Evolutionary conservation across 2,888 invertebrate species (phyloP), one percentile per base, ranked within the genome.

Genomic region (Cordilura impudica): DNA sequence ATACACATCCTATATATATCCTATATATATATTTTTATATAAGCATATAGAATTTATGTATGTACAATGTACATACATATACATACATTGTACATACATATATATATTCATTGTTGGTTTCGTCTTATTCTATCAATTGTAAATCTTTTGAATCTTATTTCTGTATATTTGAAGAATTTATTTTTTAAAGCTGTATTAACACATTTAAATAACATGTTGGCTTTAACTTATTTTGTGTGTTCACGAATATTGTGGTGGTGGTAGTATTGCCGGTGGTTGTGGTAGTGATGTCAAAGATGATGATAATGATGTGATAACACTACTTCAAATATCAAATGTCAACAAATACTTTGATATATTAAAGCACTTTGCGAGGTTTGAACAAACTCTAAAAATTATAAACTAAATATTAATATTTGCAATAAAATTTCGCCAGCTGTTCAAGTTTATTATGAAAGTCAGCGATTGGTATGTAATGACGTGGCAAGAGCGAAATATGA

Each of bases 301-400:
- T 51, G 61, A 31, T 63, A 35, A 71, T 54, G 53, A 54, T 63
- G 53, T 54, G 71, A 71, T 61, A 63, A 63, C 31, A 45, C 53
- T 45, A 71, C 54, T 54, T 23, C 21, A 54, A 54, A 54, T 53
- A 45, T 21, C 63, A 63, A 54, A 54, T 71, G 71, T 63, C 63
- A 71, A 63, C 71, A 71, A 71, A 61, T 71, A 45, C 47, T 54
- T 45, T 19, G 35, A n/a, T n/a, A 39, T 39, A 39, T 31, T 31
- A n/a, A n/a, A n/a, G n/a, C n/a, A n/a, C n/a, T n/a, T n/a, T n/a
- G n/a, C n/a, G n/a, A n/a, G n/a, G n/a, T n/a, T n/a, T n/a, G n/a
- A n/a, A n/a, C n/a, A n/a, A n/a, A n/a, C n/a, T n/a, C n/a, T n/a
- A n/a, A n/a, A n/a, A n/a, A n/a, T n/a, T n/a, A n/a, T n/a, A n/a